Evolutionary conservation across 1,140 invertebrate species (phyloP), one percentile per base, ranked within the genome.

Genomic region (Drosophila ironensis): DNA sequence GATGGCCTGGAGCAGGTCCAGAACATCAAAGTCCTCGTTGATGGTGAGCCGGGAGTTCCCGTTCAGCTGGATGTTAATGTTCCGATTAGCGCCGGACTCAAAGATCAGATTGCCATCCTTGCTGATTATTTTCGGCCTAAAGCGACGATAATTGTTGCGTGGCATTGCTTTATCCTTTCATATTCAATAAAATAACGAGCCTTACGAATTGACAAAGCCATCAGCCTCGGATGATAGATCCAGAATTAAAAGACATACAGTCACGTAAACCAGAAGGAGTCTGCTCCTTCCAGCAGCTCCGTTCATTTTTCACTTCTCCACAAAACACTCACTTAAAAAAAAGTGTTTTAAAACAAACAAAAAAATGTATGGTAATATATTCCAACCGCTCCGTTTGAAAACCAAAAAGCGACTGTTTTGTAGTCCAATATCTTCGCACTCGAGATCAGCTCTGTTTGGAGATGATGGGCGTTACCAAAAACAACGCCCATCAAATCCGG

Each of bases 91-190:
- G 0, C 93, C 93, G 30, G 93, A 91, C 56, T 92, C 91, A 16
- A 95, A 91, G 47, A 92, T 91, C n/a, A 95, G 88, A 88, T 94
- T 91, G 44, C 94, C 94, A 89, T 94, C 91, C 14, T 88, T 87
- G 8, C 93, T 91, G 57, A 93, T 91, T 33, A 95, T 92, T 84
- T 93, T 91, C 0, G 94, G 93, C 42, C 94, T 93, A 60, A 73
- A 17, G n/a, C n/a, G n/a, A n/a, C n/a, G n/a, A n/a, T n/a, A n/a
- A n/a, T n/a, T n/a, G n/a, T n/a, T n/a, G n/a, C n/a, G n/a, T n/a
- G n/a, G n/a, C n/a, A n/a, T n/a, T n/a, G n/a, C n/a, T n/a, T n/a
- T n/a, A n/a, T n/a, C n/a, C n/a, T n/a, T n/a, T n/a, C n/a, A n/a
- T n/a, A n/a, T n/a, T n/a, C n/a, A n/a, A n/a, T n/a, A n/a, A n/a